Percentiles rank a stretch among this genome's conserved stretches.
Conservation (phyloP, 1,140 invertebrate species). For the Lepidurus apus region DNA sequence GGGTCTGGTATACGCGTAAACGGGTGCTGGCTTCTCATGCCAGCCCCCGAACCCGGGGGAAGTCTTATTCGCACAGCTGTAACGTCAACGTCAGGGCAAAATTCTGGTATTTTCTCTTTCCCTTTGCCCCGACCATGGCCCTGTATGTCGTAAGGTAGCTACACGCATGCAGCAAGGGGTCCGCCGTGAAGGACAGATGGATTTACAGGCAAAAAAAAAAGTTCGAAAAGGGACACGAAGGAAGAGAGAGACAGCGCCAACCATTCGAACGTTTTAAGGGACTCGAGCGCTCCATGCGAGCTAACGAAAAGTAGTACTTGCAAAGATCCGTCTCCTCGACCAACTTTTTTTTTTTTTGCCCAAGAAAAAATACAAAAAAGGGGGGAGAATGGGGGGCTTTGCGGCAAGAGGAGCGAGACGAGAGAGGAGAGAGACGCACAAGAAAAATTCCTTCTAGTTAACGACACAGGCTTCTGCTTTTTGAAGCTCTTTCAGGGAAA, state of each 20-base stretch:
- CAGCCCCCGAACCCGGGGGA: neutral
- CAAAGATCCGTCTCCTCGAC: neutral
- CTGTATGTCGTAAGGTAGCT: constrained; percentile 3
- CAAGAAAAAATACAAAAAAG: neutral
- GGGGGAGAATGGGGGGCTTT: too few relatives aligned
- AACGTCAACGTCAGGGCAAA: neutral
- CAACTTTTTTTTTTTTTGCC: neutral
- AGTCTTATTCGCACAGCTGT: neutral
- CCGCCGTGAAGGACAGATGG: neutral
- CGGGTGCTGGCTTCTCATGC: neutral
- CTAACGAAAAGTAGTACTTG: neutral
- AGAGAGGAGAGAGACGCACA: neutral
- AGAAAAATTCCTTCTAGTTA: constrained; percentile 22
- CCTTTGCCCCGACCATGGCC: neutral
- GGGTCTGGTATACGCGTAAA: neutral
- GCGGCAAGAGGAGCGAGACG: neutral
- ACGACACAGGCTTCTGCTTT: constrained; percentile 21
- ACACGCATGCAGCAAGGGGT: neutral
- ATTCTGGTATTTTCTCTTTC: neutral
- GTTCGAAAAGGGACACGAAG: neutral
- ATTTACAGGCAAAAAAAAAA: neutral
- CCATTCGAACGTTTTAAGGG: too few relatives aligned
- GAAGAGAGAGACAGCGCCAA: neutral
- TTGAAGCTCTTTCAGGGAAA: constrained; percentile 12
- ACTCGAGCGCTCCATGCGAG: too few relatives aligned